Evolutionary conservation across 1,140 invertebrate genomes (phyloP).

Genomic region (Galleria mellonella): DNA sequence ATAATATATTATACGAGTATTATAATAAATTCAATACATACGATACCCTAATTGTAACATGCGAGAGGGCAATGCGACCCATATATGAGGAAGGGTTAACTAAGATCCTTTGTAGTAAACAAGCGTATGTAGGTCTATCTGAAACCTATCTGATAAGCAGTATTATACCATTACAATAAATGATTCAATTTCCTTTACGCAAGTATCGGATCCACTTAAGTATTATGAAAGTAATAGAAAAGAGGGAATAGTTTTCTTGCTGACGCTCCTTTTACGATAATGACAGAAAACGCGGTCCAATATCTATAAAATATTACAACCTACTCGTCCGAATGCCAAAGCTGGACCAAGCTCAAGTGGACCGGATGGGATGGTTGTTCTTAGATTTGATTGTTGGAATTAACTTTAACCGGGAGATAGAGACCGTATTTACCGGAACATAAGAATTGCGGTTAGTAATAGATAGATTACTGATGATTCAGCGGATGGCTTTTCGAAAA

Average conservation of each 20-base stretch:
- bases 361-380: conserved; percentile 16
- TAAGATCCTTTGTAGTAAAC: conserved; percentile 22
- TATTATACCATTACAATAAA: conserved; percentile 67
- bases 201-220: conserved; percentile 70
- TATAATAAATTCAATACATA: conserved; percentile 1
- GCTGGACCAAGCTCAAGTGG: conserved; percentile 14
- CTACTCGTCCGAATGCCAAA: conserved; percentile 16
- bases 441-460: conserved; percentile 1
- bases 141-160: conserved; percentile 61
- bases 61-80: not conserved
- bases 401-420: conserved; percentile 17
- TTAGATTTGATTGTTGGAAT: conserved; percentile 34
- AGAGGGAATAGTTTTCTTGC: conserved; percentile 69
- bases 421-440: too few species aligned
- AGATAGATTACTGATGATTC: conserved; percentile 13
- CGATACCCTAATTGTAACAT: not conserved
- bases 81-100: conserved; percentile 15
- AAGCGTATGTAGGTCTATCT: conserved; percentile 40
- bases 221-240: conserved; percentile 68
- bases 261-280: conserved; percentile 71
- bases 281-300: conserved; percentile 65
- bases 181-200: conserved; percentile 69
- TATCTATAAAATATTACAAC: conserved; percentile 67
- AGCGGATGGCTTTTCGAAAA: too few species aligned
- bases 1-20: too few species aligned